Evolutionary conservation across 2,888 invertebrate genomes (phyloP), one percentile per base, ranked within the genome.

Genomic region (Drosophila mercatorum): DNA sequence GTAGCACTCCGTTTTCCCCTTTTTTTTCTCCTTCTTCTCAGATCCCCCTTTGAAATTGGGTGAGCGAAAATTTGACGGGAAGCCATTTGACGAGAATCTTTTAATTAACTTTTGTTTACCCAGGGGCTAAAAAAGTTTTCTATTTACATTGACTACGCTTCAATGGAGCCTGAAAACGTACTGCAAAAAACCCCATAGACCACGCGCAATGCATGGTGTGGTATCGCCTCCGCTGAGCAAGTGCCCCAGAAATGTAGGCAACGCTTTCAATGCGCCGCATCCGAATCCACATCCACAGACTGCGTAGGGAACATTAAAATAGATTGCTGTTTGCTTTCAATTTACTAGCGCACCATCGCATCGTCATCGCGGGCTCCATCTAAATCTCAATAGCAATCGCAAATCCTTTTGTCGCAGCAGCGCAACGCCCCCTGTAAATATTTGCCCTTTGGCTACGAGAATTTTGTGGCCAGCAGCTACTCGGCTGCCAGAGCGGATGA

Each of bases 311-410:
- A 79, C 76, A 85, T 83, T 88, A 75, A 83, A 83, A 83, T 83
- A 77, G 83, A 83, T 86, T 86, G 81, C 75, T 89, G 88, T 85
- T 85, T 89, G 68, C 89, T 77, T 85, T 84, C 89, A 84, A 84
- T 84, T 85, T 85, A 73, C 80, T 71, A 71, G 72, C 46, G 55
- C 67, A 28, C 56, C 68, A 77, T 66, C 68, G 53, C 66, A 34
- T 51, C 22, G 17, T 1, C 44, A 14, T 46, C 12, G 31, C 38
- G 10, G n/a, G 22, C 22, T 43, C 56, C 63, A 68, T 52, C 75
- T 57, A 49, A 75, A 63, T 70, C 83, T 56, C 67, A 65, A 85
- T 76, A 52, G 41, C 60, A 53, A 49, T 56, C 61, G 40, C 64
- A 49, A 72, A 75, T 70, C 76, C 63, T 67, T 51, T 75, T 62